phyloP scores from a whole-genome alignment of 1,140 invertebrate genomes.

The Bombyx mandarina region DNA sequence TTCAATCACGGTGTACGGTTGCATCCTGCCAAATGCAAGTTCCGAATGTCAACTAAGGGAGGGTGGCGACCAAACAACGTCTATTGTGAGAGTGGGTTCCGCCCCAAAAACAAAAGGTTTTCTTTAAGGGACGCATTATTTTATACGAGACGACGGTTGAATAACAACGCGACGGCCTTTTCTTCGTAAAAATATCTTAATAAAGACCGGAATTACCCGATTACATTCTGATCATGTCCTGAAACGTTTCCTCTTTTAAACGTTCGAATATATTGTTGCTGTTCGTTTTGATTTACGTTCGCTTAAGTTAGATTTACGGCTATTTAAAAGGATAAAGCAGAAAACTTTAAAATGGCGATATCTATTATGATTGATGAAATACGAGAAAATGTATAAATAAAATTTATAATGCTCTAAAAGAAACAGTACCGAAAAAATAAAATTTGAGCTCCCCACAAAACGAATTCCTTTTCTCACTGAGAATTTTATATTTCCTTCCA shows the following conservation, averaged over 20 bases:
- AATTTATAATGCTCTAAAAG: constrained; percentile 3
- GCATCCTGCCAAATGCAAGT: constrained; percentile 58
- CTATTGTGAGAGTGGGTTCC: constrained; percentile 41
- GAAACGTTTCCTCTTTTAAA: constrained; percentile 45
- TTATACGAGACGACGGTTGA: constrained; percentile 57
- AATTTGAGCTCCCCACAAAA: constrained; percentile 13
- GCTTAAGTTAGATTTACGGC: constrained; percentile 45
- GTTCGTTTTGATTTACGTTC: constrained; percentile 45
- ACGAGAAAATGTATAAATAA: not conserved
- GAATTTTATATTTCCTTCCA: constrained; percentile 62
- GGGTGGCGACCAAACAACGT: constrained; percentile 45
- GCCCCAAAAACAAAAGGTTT: constrained; percentile 55
- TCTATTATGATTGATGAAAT: too few species aligned
- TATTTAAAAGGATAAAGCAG: constrained; percentile 43
- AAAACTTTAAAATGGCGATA: too few species aligned
- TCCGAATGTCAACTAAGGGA: constrained; percentile 57
- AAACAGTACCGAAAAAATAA: not conserved
- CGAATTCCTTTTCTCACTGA: constrained; percentile 37
- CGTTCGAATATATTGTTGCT: constrained; percentile 40
- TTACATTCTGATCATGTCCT: constrained; percentile 62
- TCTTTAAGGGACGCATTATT: constrained; percentile 58
- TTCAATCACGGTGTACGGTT: constrained; percentile 57
- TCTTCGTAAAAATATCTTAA: constrained; percentile 66
- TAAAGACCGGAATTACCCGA: constrained; percentile 53
- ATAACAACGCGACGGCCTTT: constrained; percentile 56